Evolutionary conservation across 1,140 invertebrate genomes (phyloP), one percentile per base, ranked within the genome.

Genomic region (Zaprionus gabonicus): DNA sequence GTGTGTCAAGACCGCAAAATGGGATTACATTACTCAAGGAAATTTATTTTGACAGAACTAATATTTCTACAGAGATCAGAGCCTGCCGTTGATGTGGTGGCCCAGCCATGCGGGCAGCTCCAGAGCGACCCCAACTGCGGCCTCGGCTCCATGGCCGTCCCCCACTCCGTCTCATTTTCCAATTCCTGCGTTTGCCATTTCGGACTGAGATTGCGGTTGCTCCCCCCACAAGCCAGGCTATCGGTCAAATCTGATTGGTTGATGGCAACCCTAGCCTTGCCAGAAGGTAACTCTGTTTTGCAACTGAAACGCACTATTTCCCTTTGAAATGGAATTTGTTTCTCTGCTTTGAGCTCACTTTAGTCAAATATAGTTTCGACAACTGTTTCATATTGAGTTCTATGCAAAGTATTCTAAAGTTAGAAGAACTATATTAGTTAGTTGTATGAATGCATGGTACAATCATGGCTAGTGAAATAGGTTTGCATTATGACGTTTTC

Each of bases 21-120:
- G 90, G 85, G 90, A 82, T 91, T 85, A 92, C 90, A 91, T 91
- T 91, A 91, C 85, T 91, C 90, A 91, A 83, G 79, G 80, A 91
- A 92, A 91, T 91, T 83, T 91, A 91, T 91, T 91, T 91, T 91
- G 90, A 91, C 90, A 91, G 90, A 91, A 91, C 90, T 91, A 92
- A 91, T 91, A 92, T 91, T 91, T 91, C 90, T 84, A 67, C 80
- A 80, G 76, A 91, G 82, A 91, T 91, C 86, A 84, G 73, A 84
- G 73, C 49, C 60, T 70, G 60, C 67, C 49, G 69, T 63, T 81
- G 78, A 77, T 85, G 82, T 73, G 49, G 38, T 9, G 20, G 15
- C 23, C 53, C 51, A 10, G 20, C 1, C 51, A 9, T 6, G 28
- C 25, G 0, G 28, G 28, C 25, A 4, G 46, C 20, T 25, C 20